These are phyloP conservation scores for Onthophagus sagittarius DNA, from an alignment of 2,888 invertebrate species.

Conservation along the genomic window DNA sequence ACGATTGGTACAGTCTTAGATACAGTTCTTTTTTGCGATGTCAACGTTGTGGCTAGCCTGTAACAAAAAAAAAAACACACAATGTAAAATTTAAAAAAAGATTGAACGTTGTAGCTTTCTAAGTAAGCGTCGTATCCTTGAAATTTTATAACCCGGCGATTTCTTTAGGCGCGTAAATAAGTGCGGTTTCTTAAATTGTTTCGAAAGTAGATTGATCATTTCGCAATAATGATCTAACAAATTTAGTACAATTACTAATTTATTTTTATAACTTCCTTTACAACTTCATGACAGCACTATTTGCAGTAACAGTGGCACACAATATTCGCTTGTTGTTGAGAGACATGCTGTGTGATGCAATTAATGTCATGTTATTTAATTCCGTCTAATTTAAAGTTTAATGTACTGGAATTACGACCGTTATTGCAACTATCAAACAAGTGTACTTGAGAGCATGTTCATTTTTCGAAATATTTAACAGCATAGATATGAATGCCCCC, in stretches of 20 bases:
- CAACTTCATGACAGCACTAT: neutral
- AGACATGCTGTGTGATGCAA: neutral
- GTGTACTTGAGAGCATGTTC: neutral
- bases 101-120: neutral
- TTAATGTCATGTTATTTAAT: neutral
- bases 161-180: neutral
- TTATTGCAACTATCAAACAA: neutral
- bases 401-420: neutral
- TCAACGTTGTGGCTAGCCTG: constrained; percentile 15
- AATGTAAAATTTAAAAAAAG: neutral
- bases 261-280: neutral
- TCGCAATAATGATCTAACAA: neutral
- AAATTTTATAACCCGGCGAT: neutral
- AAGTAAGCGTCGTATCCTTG: neutral
- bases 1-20: constrained; percentile 22
- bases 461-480: neutral
- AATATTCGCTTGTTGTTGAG: neutral
- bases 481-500: neutral
- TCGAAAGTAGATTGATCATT: neutral
- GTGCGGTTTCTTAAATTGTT: neutral
- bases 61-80: constrained; percentile 8
- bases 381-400: neutral
- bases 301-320: neutral
- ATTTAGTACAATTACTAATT: neutral
- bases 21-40: constrained; percentile 17